Base-by-base conservation (phyloP, 92 coral and sea anemone species). In the Palythoa heliodiscus region DNA sequence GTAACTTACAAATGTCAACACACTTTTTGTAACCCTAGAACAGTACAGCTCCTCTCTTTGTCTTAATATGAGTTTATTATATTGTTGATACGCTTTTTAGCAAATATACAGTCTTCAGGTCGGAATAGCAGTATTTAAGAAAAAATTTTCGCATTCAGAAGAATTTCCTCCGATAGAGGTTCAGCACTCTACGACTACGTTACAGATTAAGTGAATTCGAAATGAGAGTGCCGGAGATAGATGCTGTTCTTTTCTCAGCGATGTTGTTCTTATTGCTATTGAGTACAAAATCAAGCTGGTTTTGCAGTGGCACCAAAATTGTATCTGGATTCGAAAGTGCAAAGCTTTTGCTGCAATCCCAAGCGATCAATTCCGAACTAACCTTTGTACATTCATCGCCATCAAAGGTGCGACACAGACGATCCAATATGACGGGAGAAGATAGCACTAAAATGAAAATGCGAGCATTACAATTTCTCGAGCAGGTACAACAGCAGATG, bases 401-500 rank as follows among this genome's bases (percentile, higher is more conserved):
- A 25, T 20, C 60, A 64, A 80, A 80, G 11, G 37, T 24, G 15
- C 58, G 73, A 12, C 7, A 20, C n/a, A 78, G 43, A 63, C 83
- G 83, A 22, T 48, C 84, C 84, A 43, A 47, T 67, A 52, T 48
- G 24, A 43, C 43, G 25, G 52, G 61, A 25, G 73, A 80, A 15
- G 70, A 80, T 13, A 23, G 50, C 48, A 64, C 84, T 9, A 68
- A 22, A 50, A 11, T 66, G 48, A 80, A 80, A 29, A 67, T 48
- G 74, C 70, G 52, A 52, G 84, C 84, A 52, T 52, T 80, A 68
- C 74, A 67, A 40, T 80, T 66, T 66, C 73, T 80, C 11, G 84
- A 80, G 20, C 84, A 80, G 60, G 84, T 80, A 11, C 89, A 89
- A 54, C 83, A 82, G 50, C 88, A 87, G 37, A 90, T 82, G 87